Evolutionary conservation across 2,888 invertebrate species (phyloP).

Genomic region (Piscicola geometra): DNA sequence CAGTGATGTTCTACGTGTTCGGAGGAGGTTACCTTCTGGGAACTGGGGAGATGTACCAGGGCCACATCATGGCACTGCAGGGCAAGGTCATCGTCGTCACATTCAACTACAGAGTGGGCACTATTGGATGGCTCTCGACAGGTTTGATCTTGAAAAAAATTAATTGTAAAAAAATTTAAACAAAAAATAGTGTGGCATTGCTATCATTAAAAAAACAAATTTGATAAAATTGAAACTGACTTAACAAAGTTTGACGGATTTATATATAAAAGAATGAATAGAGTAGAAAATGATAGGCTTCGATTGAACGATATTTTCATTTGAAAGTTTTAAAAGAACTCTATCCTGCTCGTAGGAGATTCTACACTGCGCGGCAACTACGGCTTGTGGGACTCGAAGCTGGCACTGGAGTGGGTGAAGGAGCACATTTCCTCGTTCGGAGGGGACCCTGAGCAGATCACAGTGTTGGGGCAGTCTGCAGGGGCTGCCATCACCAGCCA

Average conservation of each 20-base stretch:
- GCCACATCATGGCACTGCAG: constrained; percentile 38
- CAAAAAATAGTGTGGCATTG: too few relatives aligned
- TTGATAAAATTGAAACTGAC: too few relatives aligned
- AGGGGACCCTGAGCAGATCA: constrained; percentile 38
- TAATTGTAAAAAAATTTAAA: too few relatives aligned
- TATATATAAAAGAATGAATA: too few relatives aligned
- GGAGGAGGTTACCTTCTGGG: constrained; percentile 42
- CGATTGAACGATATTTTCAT: too few relatives aligned
- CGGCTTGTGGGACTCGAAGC: constrained; percentile 59
- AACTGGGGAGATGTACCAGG: constrained; percentile 40
- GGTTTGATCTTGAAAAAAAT: too few relatives aligned
- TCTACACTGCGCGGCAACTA: constrained; percentile 62
- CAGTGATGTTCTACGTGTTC: constrained; percentile 41
- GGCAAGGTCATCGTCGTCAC: constrained; percentile 42
- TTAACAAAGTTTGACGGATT: too few relatives aligned
- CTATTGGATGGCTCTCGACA: constrained; percentile 39
- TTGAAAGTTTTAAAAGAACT: too few relatives aligned
- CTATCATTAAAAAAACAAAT: too few relatives aligned
- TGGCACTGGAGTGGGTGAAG: constrained; percentile 61
- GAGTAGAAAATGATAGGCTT: too few relatives aligned
- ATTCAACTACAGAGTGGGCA: constrained; percentile 41
- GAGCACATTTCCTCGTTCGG: constrained; percentile 53
- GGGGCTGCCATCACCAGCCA: constrained; percentile 40
- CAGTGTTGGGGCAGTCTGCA: constrained; percentile 41
- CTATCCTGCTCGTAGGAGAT: constrained; percentile 32